Evolutionary conservation across 2,113 vertebrate genomes (phyloP).

Genomic region (Corvus cornix): DNA sequence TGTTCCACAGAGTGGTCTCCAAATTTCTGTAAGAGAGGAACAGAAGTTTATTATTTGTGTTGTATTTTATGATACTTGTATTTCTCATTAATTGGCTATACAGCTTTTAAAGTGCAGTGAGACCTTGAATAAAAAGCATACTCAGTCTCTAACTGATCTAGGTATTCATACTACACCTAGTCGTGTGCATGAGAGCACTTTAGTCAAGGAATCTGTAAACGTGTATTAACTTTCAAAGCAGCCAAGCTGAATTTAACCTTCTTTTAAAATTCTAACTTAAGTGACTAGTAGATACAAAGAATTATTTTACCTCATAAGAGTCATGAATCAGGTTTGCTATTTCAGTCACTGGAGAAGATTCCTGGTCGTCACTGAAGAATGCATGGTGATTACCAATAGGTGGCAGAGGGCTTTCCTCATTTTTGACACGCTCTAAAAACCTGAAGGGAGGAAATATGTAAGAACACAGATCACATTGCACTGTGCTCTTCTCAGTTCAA

Average conservation of each 20-base stretch:
- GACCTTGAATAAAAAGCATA: not conserved
- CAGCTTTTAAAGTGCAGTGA: not conserved
- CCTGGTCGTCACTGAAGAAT: slow-evolving; percentile 69
- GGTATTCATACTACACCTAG: not conserved
- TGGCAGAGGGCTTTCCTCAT: slow-evolving; percentile 78
- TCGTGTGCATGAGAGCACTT: not conserved
- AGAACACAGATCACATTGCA: not conserved
- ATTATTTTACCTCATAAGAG: slow-evolving; percentile 83
- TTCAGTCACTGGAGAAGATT: slow-evolving; percentile 71
- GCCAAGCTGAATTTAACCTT: not conserved
- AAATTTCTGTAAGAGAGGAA: slow-evolving; percentile 81
- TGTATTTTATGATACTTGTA: not conserved
- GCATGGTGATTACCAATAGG: slow-evolving; percentile 73
- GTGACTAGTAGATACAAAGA: not conserved
- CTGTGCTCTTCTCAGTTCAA: not conserved
- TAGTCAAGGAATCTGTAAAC: not conserved
- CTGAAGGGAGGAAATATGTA: slow-evolving; percentile 61
- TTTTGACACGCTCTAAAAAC: slow-evolving; percentile 90
- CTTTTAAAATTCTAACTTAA: not conserved
- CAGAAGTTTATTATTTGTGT: not conserved
- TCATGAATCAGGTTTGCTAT: slow-evolving; percentile 88
- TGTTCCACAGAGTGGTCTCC: slow-evolving; percentile 87
- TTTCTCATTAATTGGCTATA: not conserved
- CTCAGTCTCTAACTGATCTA: not conserved
- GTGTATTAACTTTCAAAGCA: not conserved